Percentiles rank a stretch among this genome's conserved stretches.
Evolutionary conservation across 2,113 vertebrate species (phyloP).

Genomic region (Shinisaurus crocodilurus): DNA sequence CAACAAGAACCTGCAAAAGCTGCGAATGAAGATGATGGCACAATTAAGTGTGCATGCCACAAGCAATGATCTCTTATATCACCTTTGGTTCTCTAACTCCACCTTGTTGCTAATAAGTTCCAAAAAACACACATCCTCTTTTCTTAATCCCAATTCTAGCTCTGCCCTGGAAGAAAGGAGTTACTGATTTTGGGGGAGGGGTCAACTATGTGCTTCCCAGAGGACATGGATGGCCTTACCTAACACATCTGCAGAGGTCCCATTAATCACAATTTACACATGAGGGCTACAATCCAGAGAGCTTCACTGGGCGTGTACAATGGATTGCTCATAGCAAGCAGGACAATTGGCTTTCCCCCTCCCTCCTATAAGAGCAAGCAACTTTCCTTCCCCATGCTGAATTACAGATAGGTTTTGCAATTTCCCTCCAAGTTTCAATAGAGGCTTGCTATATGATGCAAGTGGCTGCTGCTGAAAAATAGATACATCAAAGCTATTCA

Average conservation of each 20-base stretch:
- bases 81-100: neutral
- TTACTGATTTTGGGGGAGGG: neutral
- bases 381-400: neutral
- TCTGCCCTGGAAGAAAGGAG: neutral
- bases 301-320: neutral
- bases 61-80: neutral
- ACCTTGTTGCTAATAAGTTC: neutral
- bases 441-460: neutral
- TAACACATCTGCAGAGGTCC: neutral
- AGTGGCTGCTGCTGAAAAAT: neutral
- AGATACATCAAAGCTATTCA: neutral
- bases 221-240: neutral
- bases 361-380: neutral
- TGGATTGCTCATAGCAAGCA: too few species aligned
- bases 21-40: neutral
- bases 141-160: neutral
- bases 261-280: neutral
- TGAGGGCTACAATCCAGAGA: neutral
- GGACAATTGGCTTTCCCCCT: neutral
- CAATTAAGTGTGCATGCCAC: neutral
- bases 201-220: neutral
- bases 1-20: neutral
- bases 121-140: neutral
- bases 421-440: neutral
- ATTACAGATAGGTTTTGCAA: neutral